Percentiles rank a stretch among this genome's conserved stretches.
These are phyloP conservation scores for Drosophila murphyi DNA, from an alignment of 1,140 invertebrate genomes.

Conservation along the genomic window DNA sequence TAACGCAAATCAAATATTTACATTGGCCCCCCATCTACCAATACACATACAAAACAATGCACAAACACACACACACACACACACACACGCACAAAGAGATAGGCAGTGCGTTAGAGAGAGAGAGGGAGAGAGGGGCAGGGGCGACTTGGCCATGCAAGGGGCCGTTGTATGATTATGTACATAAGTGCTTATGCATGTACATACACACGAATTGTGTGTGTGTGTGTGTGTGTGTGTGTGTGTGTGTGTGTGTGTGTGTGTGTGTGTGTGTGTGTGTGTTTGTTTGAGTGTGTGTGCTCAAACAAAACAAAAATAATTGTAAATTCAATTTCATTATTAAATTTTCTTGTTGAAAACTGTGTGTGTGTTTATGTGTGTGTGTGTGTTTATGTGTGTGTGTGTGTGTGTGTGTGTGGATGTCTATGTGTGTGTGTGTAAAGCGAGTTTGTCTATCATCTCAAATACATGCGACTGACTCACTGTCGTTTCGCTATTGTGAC, in stretches of 20 bases:
- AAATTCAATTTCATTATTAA: constrained; percentile 81
- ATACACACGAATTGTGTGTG: constrained; percentile 9
- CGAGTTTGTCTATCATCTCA: constrained; percentile 69
- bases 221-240: constrained; percentile 2
- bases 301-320: constrained; percentile 79
- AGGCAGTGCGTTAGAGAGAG: background rate
- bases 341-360: constrained; percentile 64
- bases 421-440: background rate
- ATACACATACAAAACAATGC: constrained; percentile 7
- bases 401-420: constrained; percentile 25
- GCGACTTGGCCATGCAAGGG: constrained; percentile 7
- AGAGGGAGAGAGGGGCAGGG: background rate
- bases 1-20: constrained; percentile 79
- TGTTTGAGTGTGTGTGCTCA: constrained; percentile 15
- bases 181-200: constrained; percentile 38
- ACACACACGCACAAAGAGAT: background rate
- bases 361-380: constrained; percentile 13
- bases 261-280: constrained; percentile 2
- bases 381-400: background rate
- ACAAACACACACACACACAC: constrained; percentile 8
- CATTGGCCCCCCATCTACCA: constrained; percentile 14
- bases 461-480: constrained; percentile 1
- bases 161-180: constrained; percentile 56
- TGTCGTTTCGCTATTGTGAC: background rate
- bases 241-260: constrained; percentile 12